These are phyloP conservation scores for Ditula angustiorana DNA, from an alignment of 2,888 invertebrate genomes.

Conservation along the genomic window DNA sequence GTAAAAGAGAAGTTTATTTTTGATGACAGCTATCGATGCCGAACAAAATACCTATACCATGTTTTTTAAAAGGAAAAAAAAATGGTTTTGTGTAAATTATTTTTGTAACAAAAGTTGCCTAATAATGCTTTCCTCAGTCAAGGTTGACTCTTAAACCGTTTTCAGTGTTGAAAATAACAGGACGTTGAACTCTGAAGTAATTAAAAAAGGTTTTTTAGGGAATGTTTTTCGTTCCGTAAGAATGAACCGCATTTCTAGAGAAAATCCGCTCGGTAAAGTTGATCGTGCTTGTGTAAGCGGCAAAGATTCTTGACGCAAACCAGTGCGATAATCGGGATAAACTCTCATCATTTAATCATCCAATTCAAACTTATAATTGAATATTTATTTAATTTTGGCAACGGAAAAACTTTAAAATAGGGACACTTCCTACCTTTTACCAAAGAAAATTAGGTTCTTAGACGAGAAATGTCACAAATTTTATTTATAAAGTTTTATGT, in stretches of 20 bases:
- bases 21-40: no score
- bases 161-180: slow-evolving; percentile 16
- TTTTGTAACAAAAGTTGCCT: slow-evolving; percentile 1
- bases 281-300: not conserved
- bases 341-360: not conserved
- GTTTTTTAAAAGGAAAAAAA: not conserved
- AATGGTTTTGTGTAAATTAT: not conserved
- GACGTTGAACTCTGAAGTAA: slow-evolving; percentile 33
- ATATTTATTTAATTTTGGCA: no score
- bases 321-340: not conserved
- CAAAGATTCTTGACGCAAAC: not conserved
- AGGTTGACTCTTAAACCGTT: slow-evolving; percentile 10
- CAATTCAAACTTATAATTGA: no score
- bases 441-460: no score
- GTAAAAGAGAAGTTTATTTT: no score
- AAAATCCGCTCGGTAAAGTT: not conserved
- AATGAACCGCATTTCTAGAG: slow-evolving; percentile 9
- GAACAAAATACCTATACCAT: not conserved
- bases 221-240: slow-evolving; percentile 28
- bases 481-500: no score
- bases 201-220: slow-evolving; percentile 35
- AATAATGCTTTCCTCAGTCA: slow-evolving; percentile 8
- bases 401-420: no score
- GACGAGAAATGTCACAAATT: no score
- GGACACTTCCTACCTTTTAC: no score